These are phyloP conservation scores for Rhea americana DNA, from an alignment of 2,113 vertebrate genomes.

Conservation along the genomic window DNA sequence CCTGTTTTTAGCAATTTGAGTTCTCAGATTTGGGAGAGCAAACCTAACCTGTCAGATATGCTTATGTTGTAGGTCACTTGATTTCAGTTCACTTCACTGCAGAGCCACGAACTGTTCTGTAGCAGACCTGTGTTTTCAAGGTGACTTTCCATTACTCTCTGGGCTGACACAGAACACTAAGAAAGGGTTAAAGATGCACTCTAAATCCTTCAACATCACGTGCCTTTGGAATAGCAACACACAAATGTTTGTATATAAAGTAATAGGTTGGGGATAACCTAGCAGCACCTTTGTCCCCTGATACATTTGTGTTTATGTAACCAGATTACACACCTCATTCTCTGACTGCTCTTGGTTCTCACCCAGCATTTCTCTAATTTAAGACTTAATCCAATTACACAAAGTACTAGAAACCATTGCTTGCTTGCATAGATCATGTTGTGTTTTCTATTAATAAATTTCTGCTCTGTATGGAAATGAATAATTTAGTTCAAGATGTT, in stretches of 20 bases:
- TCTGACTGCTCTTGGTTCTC: not conserved
- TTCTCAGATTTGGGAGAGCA: not conserved
- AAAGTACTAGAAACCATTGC: not conserved
- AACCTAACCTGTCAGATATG: not conserved
- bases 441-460: slow-evolving; percentile 53
- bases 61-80: not conserved
- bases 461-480: slow-evolving; percentile 32
- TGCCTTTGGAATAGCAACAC: not conserved
- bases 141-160: not conserved
- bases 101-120: not conserved
- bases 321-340: not conserved
- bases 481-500: slow-evolving; percentile 54
- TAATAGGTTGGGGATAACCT: not conserved
- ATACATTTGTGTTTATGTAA: not conserved
- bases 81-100: not conserved
- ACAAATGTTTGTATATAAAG: not conserved
- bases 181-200: not conserved
- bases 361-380: slow-evolving; percentile 26
- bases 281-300: not conserved
- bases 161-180: not conserved
- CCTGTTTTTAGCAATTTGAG: accelerated
- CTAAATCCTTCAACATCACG: accelerated
- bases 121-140: not conserved
- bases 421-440: not conserved
- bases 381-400: slow-evolving; percentile 32